Evolutionary conservation across 2,113 vertebrate species (phyloP), one percentile per base, ranked within the genome.

Genomic region (Prolemur simus): DNA sequence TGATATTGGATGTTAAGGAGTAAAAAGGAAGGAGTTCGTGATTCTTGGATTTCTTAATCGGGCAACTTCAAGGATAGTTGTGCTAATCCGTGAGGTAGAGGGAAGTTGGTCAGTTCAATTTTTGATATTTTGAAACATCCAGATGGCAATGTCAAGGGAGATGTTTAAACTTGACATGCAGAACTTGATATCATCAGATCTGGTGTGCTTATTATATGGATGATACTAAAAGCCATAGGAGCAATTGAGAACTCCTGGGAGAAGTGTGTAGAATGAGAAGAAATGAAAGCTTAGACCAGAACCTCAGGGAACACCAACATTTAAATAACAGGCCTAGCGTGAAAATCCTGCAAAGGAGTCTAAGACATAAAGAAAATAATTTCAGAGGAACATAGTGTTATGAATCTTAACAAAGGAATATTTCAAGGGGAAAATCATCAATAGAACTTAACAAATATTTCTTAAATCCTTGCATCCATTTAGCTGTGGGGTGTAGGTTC

Each of bases 321-420:
- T 68, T 74, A 81, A 56, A 10, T 49, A 54, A n/a, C 7, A 58
- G 29, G 39, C 80, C 64, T 58, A 69, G n/a, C 18, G 42, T 32
- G 7, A 69, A 95, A 81, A n/a, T 47, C 63, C 20, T 94, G 29
- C 12, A 78, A 25, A 94, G 45, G 2, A 74, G 27, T 25, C 39
- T 63, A 49, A 73, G 20, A 58, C 15, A 17, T 78, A 54, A 37
- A 80, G 37, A 89, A 80, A 83, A 63, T 78, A 66, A 83, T 47
- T 68, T 64, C 49, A 68, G 39, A 32, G 64, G 25, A 77, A 58
- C 42, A n/a, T 47, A 56, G 42, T 37, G 9, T 60, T 14, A 47
- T 49, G 63, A 93, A 96, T 21, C 3, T 52, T 92, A 83, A 25
- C 20, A 52, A 84, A 96, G 89, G 60, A 82, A 37, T 89, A 95